Base-by-base conservation (phyloP, 2,888 invertebrate species). In the Athalia circularis region DNA sequence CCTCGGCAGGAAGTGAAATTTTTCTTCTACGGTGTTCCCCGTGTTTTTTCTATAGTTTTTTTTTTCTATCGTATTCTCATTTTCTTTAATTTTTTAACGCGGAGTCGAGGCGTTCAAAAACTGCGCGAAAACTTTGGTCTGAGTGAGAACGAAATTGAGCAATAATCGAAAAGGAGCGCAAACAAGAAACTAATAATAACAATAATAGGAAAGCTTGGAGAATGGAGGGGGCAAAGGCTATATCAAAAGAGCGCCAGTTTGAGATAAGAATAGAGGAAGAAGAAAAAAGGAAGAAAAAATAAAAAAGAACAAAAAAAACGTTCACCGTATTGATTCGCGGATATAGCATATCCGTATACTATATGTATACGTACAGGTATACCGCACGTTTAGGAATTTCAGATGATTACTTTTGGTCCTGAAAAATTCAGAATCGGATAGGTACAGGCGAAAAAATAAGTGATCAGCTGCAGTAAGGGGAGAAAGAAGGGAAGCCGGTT, bases 301-400 rank as follows among this genome's bases (percentile, higher is more conserved):
- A 65, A 70, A 52, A 79, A 64, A 72, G 5, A 62, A 57, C 82
- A 70, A 64, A 29, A 48, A 77, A 7, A 64, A 54, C 9, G 68
- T 50, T 13, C 8, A 67, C 29, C 11, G 29, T 64, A n/a, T 29
- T 48, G 29, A 77, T 80, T 64, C 61, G 45, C 67, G 54, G 64
- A 13, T 50, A 29, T 29, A 29, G 52, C 50, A 65, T 65, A 79
- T 59, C 45, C 29, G 61, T 70, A 64, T 48, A 54, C n/a, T 72
- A 57, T 29, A 78, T 29, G n/a, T 74, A 57, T 43, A 50, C 45
- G 54, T 57, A 47, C 29, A 29, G 29, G 29, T 48, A 54, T 59
- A n/a, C 64, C 11, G 43, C 64, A 13, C 62, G 61, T 15, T 57
- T 76, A 81, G 82, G 82, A 83, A 85, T 85, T 85, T 84, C 82